Evolutionary conservation across 2,797 vertebrate species (phyloP).

Genomic region (Vipera ursinii): DNA sequence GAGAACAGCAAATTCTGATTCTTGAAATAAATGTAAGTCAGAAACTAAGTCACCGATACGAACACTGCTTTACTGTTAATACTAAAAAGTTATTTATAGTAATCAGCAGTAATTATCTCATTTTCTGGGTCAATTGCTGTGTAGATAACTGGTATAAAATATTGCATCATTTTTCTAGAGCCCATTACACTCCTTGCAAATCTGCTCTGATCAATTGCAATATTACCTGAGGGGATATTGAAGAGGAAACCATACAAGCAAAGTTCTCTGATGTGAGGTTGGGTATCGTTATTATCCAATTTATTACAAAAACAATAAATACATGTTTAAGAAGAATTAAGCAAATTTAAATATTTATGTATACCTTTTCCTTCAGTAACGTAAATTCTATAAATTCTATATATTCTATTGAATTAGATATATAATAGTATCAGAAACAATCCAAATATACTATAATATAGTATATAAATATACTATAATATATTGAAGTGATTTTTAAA

Average conservation of each 20-base stretch:
- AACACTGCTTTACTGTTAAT: not conserved
- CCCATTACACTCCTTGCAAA: too few species aligned
- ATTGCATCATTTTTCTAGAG: not conserved
- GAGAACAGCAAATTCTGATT: not conserved
- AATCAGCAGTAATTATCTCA: constrained; percentile 48
- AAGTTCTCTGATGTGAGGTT: not conserved
- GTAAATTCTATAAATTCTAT: not conserved
- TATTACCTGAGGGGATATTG: not conserved
- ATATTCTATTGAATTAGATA: not conserved
- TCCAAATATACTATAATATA: not conserved
- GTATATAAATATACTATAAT: not conserved
- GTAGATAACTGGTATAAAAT: not conserved
- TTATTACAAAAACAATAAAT: not conserved
- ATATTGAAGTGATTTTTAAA: not conserved
- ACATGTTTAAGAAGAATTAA: not conserved
- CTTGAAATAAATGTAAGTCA: not conserved
- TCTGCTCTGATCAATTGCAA: not conserved
- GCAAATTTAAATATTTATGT: not conserved
- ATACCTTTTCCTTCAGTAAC: not conserved
- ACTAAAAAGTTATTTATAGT: constrained; percentile 41
- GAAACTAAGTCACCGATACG: not conserved
- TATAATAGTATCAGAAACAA: constrained; percentile 2
- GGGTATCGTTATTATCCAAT: not conserved
- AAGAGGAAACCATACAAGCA: not conserved
- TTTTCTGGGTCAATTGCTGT: not conserved